Conservation (phyloP, 2,113 vertebrate species). For the Limnothrissa miodon region DNA sequence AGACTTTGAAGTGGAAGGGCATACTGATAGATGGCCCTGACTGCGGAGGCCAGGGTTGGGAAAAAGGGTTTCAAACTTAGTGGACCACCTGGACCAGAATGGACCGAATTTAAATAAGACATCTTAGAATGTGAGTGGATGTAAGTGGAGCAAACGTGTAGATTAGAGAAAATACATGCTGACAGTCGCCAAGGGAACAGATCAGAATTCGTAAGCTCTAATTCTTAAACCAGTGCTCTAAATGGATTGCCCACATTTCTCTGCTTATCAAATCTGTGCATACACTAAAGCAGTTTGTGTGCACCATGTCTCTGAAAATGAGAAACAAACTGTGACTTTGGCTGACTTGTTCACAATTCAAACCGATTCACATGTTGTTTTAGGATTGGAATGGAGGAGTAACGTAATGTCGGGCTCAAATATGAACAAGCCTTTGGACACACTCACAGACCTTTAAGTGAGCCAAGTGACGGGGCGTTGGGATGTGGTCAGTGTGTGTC, state of each 20-base stretch:
- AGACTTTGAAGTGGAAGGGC: not conserved
- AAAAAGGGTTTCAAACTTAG: not conserved
- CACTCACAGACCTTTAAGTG: not conserved
- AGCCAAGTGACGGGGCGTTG: not conserved
- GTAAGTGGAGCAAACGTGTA: not conserved
- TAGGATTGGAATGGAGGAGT: too few relatives aligned
- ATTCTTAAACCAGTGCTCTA: not conserved
- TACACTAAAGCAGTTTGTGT: too few relatives aligned
- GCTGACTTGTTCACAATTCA: not conserved
- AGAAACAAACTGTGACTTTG: too few relatives aligned
- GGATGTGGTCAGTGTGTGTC: not conserved
- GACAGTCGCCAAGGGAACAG: not conserved
- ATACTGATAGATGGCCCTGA: not conserved
- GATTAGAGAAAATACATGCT: not conserved
- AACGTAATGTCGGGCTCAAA: not conserved
- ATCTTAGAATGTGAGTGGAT: not conserved
- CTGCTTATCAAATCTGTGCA: not conserved
- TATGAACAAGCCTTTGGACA: slow-evolving; percentile 30
- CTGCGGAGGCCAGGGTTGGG: not conserved
- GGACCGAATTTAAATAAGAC: not conserved
- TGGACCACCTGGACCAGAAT: not conserved
- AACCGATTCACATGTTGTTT: not conserved
- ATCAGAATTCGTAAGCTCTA: not conserved
- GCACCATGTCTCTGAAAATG: too few relatives aligned
- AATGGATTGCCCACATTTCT: not conserved